phyloP scores from a whole-genome alignment of 1,140 invertebrate species.

The Panonychus citri region DNA sequence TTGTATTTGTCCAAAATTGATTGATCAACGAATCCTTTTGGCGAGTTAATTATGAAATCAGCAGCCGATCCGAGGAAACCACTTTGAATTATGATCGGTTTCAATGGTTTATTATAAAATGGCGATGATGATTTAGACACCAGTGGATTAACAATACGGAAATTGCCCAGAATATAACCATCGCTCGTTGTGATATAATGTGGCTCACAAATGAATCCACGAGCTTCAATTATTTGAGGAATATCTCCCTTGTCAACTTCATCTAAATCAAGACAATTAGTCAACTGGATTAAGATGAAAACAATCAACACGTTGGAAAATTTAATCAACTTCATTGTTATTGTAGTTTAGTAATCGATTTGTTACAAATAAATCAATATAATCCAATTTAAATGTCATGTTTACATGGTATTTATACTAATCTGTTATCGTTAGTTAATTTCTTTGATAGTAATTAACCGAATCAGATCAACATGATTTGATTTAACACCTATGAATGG shows the following conservation, averaged over 20 bases:
- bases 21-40: slow-evolving; percentile 12
- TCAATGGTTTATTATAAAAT: slow-evolving; percentile 8
- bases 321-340: too few species aligned
- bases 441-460: too few species aligned
- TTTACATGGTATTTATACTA: too few species aligned
- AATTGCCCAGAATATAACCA: slow-evolving; percentile 42
- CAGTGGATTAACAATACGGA: slow-evolving; percentile 30
- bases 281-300: too few species aligned
- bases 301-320: too few species aligned
- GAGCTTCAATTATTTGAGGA: slow-evolving; percentile 4
- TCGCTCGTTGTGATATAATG: slow-evolving; percentile 39
- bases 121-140: background rate
- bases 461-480: too few species aligned
- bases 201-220: background rate
- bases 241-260: background rate
- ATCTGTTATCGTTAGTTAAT: too few species aligned
- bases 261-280: background rate
- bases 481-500: too few species aligned
- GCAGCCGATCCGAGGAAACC: slow-evolving; percentile 46
- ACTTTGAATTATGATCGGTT: slow-evolving; percentile 39
- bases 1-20: background rate
- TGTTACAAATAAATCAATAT: too few species aligned
- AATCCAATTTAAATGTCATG: too few species aligned
- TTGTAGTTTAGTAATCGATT: too few species aligned
- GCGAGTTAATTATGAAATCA: slow-evolving; percentile 44